Conservation (phyloP, 2,888 invertebrate species). For the Agrochola litura region DNA sequence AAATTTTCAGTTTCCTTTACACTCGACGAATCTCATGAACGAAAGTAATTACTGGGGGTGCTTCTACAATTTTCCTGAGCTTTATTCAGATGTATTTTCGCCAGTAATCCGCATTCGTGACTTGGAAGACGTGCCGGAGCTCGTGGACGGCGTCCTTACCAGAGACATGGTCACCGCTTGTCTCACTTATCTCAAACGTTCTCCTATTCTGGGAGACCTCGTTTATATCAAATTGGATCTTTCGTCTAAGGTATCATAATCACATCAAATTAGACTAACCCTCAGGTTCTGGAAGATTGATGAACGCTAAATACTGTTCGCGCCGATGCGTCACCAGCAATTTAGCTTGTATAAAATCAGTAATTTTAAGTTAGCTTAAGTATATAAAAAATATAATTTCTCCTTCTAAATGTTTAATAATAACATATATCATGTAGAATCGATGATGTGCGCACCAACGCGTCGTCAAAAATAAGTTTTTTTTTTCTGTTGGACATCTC, state of each 20-base stretch:
- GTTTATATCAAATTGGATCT: constrained; percentile 90
- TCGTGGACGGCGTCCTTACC: constrained; percentile 86
- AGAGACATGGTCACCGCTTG: constrained; percentile 88
- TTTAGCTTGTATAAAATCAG: too few relatives aligned
- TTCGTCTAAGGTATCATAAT: constrained; percentile 76
- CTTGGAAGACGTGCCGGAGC: constrained; percentile 77
- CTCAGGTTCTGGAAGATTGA: not conserved
- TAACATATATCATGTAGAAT: too few relatives aligned
- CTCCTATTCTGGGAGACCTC: constrained; percentile 88
- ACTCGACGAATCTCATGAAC: constrained; percentile 81
- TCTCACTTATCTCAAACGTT: constrained; percentile 88
- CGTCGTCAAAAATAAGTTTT: too few relatives aligned
- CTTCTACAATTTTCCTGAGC: constrained; percentile 85
- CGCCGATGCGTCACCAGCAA: too few relatives aligned
- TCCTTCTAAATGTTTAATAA: too few relatives aligned
- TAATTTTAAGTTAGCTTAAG: too few relatives aligned
- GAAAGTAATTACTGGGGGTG: constrained; percentile 86
- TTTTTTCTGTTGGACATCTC: too few relatives aligned
- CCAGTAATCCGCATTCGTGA: constrained; percentile 78
- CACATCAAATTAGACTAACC: not conserved
- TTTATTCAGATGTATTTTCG: constrained; percentile 81
- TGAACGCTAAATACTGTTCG: not conserved
- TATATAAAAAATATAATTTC: too few relatives aligned
- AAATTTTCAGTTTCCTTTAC: constrained; percentile 78
- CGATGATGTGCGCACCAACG: too few relatives aligned